Evolutionary conservation across 2,797 vertebrate species (phyloP), one percentile per base, ranked within the genome.

Genomic region (Sylvilagus floridanus): DNA sequence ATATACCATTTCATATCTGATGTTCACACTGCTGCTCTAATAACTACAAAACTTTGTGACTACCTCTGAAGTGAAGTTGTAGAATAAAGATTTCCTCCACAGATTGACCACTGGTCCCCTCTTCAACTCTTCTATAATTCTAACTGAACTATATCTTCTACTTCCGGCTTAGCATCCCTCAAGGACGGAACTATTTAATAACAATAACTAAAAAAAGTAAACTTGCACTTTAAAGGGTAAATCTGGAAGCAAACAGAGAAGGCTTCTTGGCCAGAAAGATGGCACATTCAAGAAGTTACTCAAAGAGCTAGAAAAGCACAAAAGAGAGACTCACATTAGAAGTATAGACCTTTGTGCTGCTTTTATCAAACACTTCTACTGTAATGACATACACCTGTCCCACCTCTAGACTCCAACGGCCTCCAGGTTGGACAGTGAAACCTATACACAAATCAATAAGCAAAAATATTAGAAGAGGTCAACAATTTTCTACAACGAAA

Each of bases 331-430:
- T 98, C 97, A 98, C 97, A 89, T 98, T 97, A 72, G 98, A 98
- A 89, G 98, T 97, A 94, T 98, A 98, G 84, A 97, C 84, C 84
- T 97, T 96, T 50, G 97, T 97, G 93, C 97, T 96, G 63, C 78
- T 97, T 91, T 96, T 98, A 95, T 98, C 97, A 50, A 98, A 98
- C 87, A 98, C 97, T 54, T 97, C 95, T 3, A 97, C 71, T 4
- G 97, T 90, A 83, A 98, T 73, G 81, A 90, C 93, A 88, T 97
- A 98, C 26, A 93, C 87, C 52, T 89, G 73, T 54, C 94, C 93
- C n/a, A 93, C 96, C 92, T 98, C 97, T 78, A 98, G 92, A 62
- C 90, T 94, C 98, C 98, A 98, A 32, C 97, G 96, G 90, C 97
- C 96, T 91, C 98, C 98, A 14, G 98, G 68, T 0, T 82, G 94